Evolutionary conservation across 2,888 invertebrate species (phyloP), one percentile per base, ranked within the genome.

Genomic region (Eupithecia pulchellata): DNA sequence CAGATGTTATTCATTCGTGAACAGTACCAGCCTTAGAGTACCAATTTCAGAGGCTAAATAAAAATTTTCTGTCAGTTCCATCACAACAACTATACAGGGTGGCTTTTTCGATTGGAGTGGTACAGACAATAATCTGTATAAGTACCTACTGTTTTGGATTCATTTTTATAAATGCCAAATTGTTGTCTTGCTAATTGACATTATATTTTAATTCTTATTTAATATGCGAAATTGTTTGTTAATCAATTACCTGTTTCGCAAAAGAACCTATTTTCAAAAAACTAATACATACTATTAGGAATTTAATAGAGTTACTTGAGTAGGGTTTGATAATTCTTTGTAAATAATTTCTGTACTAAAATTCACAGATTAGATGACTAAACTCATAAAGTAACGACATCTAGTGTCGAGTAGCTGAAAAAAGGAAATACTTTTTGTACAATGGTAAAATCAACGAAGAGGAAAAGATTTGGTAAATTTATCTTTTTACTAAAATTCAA

Each of bases 381-480:
- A 27, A 29, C 13, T 30, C n/a, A 29, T 14, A 13, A 34, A 29
- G 30, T 69, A 77, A 32, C 77, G 85, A 81, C 86, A 85, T 86
- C 88, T 88, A 79, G 78, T 73, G 81, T 69, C 71, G 20, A 86
- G 80, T 87, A 86, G 89, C 80, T n/a, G 62, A 57, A 65, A 68
- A 64, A 62, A 32, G 17, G 1, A 55, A 29, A 57, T 25, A 36
- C 36, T 17, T 36, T 14, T 36, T 36, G n/a, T n/a, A n/a, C 17
- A n/a, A 17, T 6, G 2, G 2, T 39, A 17, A 39, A 1, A 39
- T 20, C 3, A 20, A 47, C 47, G 47, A 47, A 20, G 47, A 47
- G 9, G 2, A 11, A 42, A n/a, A 42, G 6, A 39, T 39, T 17
- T 9, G 0, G n/a, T 1, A 42, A 42, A n/a, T n/a, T 17, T 39